A percentile compares a stretch with the other conserved stretches of the same genome.
Conservation (phyloP, 2,888 invertebrate genomes). For the Hydrotaea cyrtoneurina region DNA sequence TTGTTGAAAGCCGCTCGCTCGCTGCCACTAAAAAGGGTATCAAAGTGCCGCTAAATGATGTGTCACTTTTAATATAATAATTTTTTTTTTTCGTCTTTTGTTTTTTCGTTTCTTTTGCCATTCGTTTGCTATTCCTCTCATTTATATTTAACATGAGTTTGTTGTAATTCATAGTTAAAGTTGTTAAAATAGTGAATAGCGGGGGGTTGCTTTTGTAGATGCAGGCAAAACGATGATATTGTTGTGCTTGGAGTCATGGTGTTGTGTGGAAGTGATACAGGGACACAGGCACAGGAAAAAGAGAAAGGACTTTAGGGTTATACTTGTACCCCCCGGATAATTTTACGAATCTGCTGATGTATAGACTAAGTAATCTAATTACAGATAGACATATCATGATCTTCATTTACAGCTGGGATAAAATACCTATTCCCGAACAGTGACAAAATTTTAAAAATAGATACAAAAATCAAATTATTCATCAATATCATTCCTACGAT, state of each 20-base stretch:
- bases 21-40: slow-evolving; percentile 55
- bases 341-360: not conserved
- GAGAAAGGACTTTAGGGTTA: not conserved
- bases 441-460: too few relatives aligned
- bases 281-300: not conserved
- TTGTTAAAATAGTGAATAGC: slow-evolving; percentile 54
- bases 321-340: not conserved
- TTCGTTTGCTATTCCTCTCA: not conserved
- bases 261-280: too few relatives aligned
- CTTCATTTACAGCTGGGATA: too few relatives aligned
- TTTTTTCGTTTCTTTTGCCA: not conserved
- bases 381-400: too few relatives aligned
- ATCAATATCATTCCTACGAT: too few relatives aligned
- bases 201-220: slow-evolving; percentile 37
- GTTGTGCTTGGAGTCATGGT: too few relatives aligned
- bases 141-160: slow-evolving; percentile 47
- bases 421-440: too few relatives aligned
- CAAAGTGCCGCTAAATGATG: slow-evolving; percentile 66
- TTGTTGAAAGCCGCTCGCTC: slow-evolving; percentile 38
- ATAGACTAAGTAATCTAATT: too few relatives aligned
- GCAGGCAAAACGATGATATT: not conserved
- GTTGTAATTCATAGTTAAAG: slow-evolving; percentile 54
- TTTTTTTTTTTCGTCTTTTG: slow-evolving; percentile 52
- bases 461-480: too few relatives aligned
- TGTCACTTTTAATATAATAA: slow-evolving; percentile 67